Evolutionary conservation across 2,888 invertebrate genomes (phyloP), one percentile per base, ranked within the genome.

Genomic region (Ariolimax columbianus): DNA sequence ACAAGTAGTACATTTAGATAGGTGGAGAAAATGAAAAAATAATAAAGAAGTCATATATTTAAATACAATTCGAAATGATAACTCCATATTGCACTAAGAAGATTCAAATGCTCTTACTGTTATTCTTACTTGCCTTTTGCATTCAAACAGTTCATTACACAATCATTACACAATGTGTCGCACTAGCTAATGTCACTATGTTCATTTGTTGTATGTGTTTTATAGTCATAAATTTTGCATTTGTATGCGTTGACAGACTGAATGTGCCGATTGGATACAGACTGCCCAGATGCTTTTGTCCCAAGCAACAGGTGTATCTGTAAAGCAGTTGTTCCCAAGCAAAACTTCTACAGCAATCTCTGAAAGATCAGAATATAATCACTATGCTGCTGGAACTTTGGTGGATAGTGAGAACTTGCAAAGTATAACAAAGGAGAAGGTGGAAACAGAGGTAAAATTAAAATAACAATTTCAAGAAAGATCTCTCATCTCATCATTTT

Each of bases 211-310:
- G 7, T 3, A 55, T 23, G 55, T 55, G 19, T 55, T 1, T n/a
- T 23, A 63, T 14, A 30, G 23, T 7, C 14, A 33, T 59, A 43
- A 63, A 77, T 84, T 30, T 33, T 72, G 68, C 17, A 26, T 40
- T 26, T 19, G 17, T 63, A 26, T 38, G 14, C 33, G 1, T 78
- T 78, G 72, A 36, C 87, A 94, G 93, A 70, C 80, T 26, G 94
- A 94, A 86, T 92, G 92, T 87, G 90, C 91, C 70, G 92, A 93
- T 77, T 94, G 94, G 94, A 91, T 92, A 19, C 89, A 89, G 43
- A 93, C 92, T 79, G 92, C 93, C n/a, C 90, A 92, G 88, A 88
- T 93, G 47, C 86, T 94, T 84, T 88, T 91, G 68, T 89, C 89
- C 72, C 92, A 93, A 84, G 89, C 93, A 83, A 89, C 92, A 75